Base-by-base conservation (phyloP, 1,140 invertebrate genomes). In the Rhagoletis pomonella region DNA sequence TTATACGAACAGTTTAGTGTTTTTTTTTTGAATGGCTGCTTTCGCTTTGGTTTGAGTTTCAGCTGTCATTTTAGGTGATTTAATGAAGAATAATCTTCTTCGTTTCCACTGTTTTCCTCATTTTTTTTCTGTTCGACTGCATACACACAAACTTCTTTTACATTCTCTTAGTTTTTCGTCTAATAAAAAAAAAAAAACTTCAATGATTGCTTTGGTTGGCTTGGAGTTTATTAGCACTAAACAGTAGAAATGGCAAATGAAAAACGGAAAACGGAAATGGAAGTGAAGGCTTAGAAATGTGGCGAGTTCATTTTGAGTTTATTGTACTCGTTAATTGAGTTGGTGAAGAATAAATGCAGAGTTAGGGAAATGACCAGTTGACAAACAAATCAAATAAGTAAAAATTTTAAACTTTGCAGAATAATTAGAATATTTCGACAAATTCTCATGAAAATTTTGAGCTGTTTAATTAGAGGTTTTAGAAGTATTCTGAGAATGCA, bases 51-150 rank as follows among this genome's bases (percentile, higher is more conserved):
- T 81, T 55, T 29, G n/a, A 47, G 50, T 50, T 77, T 10, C 9
- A 50, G 29, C n/a, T 81, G 47, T 55, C 47, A 81, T 55, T 55
- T 81, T 55, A 81, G 19, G 19, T 55, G 47, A 81, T 55, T 77
- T 77, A 47, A 55, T 5, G 69, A 77, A 77, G 69, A 77, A 77
- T 55, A 77, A 77, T 77, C 44, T 55, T 1, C 44, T 2, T 44
- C 42, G 12, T 1, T 44, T 3, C 19, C 64, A 2, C 9, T 69
- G 0, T 14, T 42, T 69, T 14, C 1, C 9, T 77, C 50, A 1
- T 4, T 77, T 50, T 73, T 4, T 50, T 73, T 12, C 65, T 14
- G 3, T 50, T 77, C 17, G 4, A 9, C 50, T 55, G 14, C 5
- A 77, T 50, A 6, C n/a, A 50, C 42, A 17, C 14, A n/a, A 50